These are phyloP conservation scores for Drosophila infuscata DNA, from an alignment of 2,888 invertebrate genomes.

Conservation along the genomic window DNA sequence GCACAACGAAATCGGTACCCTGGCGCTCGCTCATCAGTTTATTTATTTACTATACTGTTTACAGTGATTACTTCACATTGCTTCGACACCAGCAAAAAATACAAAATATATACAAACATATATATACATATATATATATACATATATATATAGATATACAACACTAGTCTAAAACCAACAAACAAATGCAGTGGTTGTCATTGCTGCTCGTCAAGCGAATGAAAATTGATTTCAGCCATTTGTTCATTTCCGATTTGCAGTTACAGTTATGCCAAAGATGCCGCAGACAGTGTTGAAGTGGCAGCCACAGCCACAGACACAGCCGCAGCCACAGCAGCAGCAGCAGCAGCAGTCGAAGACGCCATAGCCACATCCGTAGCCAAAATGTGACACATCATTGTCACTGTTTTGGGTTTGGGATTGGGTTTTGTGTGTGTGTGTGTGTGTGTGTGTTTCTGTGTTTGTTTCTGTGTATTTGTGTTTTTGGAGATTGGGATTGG, in stretches of 20 bases:
- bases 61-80: constrained; percentile 75
- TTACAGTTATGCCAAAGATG: constrained; percentile 37
- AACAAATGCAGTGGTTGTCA: constrained; percentile 41
- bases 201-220: constrained; percentile 37
- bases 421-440: background rate
- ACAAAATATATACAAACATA: background rate
- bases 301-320: constrained; percentile 13
- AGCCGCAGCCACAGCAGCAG: background rate
- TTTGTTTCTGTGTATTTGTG: too few relatives aligned
- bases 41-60: constrained; percentile 67
- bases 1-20: constrained; percentile 21
- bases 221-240: constrained; percentile 68
- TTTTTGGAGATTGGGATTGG: constrained; percentile 27
- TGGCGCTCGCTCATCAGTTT: constrained; percentile 59
- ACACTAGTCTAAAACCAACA: constrained; percentile 10
- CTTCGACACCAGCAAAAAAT: constrained; percentile 24
- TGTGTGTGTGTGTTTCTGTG: background rate
- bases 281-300: constrained; percentile 32
- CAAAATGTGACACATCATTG: constrained; percentile 66
- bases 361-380: constrained; percentile 14
- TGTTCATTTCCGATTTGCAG: constrained; percentile 66
- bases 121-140: background rate
- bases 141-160: background rate
- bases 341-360: background rate
- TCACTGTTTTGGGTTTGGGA: constrained; percentile 29